Base-by-base conservation (phyloP, 2,113 vertebrate genomes). In the Spea bombifrons region DNA sequence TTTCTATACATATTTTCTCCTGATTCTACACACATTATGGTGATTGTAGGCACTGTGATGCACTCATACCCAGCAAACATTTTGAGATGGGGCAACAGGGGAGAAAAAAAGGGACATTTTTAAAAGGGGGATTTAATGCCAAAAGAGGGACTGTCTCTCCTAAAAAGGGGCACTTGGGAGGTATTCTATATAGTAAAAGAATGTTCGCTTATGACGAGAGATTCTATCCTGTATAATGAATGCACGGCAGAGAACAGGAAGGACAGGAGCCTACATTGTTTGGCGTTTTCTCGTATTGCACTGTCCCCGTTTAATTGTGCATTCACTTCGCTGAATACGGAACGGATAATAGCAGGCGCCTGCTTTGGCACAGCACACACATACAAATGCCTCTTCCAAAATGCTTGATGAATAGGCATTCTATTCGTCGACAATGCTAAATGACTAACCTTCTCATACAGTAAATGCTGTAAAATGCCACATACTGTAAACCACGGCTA, bases 371-470 rank as follows among this genome's bases (percentile, higher is more conserved):
- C 53, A 48, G 43, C 10, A 59, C 15, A 2, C 55, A 69, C 48
- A 76, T 53, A 76, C 57, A 30, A 47, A 46, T 45, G 61, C 8
- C 53, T 70, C 44, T 70, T 70, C 75, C 66, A 76, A 76, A 76
- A 68, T 66, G 65, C 66, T 70, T 70, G 75, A 76, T 76, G 75
- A 76, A 66, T 70, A 70, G 75, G 53, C 66, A 61, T 76, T 76
- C 17, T 69, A 76, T 70, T 53, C 75, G 48, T 76, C 66, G 47
- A 69, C 67, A 70, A 76, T 68, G 75, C 67, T 76, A 45, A 76
- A 76, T 76, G 52, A 84, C 30, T 82, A 43, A 57, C 13, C 44
- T 53, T 77, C 76, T 81, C 46, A 59, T 83, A 71, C 75, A 68
- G 69, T 49, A 78, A 44, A 78, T 76, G 55, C 3, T 78, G 45